Evolutionary conservation across 2,888 invertebrate species (phyloP).

Genomic region (Agapostemon virescens): DNA sequence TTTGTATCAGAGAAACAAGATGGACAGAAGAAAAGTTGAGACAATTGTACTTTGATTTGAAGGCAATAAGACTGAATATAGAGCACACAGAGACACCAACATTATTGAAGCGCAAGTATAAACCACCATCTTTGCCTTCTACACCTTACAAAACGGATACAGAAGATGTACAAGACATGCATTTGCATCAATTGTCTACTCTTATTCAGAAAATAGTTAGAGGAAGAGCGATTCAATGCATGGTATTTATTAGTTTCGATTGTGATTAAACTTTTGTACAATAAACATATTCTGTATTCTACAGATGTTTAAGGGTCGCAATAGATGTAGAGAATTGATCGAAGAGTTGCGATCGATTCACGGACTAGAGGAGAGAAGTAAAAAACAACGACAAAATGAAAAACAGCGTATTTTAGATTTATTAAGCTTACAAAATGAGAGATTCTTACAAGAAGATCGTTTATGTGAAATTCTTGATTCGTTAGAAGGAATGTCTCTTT

Average conservation of each 20-base stretch:
- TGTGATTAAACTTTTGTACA: slow-evolving; percentile 20
- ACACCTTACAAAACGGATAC: slow-evolving; percentile 46
- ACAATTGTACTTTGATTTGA: slow-evolving; percentile 83
- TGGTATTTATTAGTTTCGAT: slow-evolving; percentile 80
- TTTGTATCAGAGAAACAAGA: slow-evolving; percentile 85
- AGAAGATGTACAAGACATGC: slow-evolving; percentile 74
- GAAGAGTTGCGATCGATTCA: slow-evolving; percentile 87
- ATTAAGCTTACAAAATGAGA: slow-evolving; percentile 56
- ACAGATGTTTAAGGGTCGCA: slow-evolving; percentile 88
- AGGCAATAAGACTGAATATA: slow-evolving; percentile 77
- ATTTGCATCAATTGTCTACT: slow-evolving; percentile 81
- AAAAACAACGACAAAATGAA: slow-evolving; percentile 68
- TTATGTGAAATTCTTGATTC: slow-evolving; percentile 85
- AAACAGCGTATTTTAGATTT: slow-evolving; percentile 67
- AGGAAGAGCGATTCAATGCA: slow-evolving; percentile 87
- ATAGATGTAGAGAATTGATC: slow-evolving; percentile 86
- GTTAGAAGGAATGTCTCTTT: slow-evolving; percentile 87
- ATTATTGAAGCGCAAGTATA: slow-evolving; percentile 65
- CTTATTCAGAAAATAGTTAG: slow-evolving; percentile 86
- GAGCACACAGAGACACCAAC: slow-evolving; percentile 44
- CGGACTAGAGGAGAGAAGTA: slow-evolving; percentile 83
- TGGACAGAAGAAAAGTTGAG: slow-evolving; percentile 85
- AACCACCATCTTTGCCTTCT: slow-evolving; percentile 48
- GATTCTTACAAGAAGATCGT: slow-evolving; percentile 81
- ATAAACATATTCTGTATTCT: slow-evolving; percentile 22